Base-by-base conservation (phyloP, 2,888 invertebrate genomes). In the Pharmacophagus antenor region DNA sequence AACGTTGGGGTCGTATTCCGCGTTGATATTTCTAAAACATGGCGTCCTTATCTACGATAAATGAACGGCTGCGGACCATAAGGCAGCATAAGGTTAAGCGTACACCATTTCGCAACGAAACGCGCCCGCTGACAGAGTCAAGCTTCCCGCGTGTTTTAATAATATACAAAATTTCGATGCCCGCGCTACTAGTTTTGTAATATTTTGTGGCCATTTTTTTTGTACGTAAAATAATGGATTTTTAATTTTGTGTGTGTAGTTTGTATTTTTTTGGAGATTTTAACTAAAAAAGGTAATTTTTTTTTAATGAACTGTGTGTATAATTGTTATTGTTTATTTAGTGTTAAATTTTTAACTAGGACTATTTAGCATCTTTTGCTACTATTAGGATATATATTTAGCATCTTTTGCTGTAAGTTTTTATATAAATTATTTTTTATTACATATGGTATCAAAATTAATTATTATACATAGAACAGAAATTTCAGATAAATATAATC, bases 51-150 rank as follows among this genome's bases (percentile, higher is more conserved):
- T 54, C 25, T 27, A 42, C 25, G 20, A 59, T 59, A 59, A 18
- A 54, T 55, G 59, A 59, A 59, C 49, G 55, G 44, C 50, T 44
- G 54, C 59, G 49, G 22, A 46, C 58, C 53, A 50, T 59, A 59
- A 59, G 55, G 59, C 59, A 41, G 44, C 49, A 50, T 55, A 59
- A 59, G 55, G 59, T 59, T 49, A 56, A 59, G 55, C 60, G 60
- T 44, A 50, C 60, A 44, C 55, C 59, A 60, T 60, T 60, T 60
- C 60, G 60, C 55, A 60, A 60, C 60, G 50, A 37, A 56, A 56
- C 60, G 51, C 60, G 60, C 55, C 55, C 55, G 60, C 55, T 31
- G 44, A 17, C 55, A 56, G 60, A 31, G 49, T 46, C 51, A 27
- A 56, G 60, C 60, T 60, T 60, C 60, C 23, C 60, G 60, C 60